Conservation (phyloP, 2,113 vertebrate genomes). For the Cinclus mexicanus region DNA sequence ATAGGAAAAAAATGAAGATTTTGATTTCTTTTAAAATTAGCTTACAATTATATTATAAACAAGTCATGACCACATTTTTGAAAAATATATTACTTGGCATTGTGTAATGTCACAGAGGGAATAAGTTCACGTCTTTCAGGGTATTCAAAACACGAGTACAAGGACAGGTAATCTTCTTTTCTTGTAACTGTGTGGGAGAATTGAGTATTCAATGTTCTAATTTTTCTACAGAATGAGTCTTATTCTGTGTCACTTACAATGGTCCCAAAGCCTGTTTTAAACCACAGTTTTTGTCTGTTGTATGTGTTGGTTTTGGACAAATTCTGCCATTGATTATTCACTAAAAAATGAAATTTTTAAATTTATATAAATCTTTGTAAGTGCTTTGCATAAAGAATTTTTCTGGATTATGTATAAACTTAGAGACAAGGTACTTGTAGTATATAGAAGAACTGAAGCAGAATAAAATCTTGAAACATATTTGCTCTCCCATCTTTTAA, state of each 20-base stretch:
- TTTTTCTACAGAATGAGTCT: neutral
- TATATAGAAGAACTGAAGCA: neutral
- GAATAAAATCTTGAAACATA: neutral
- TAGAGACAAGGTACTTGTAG: neutral
- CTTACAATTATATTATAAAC: neutral
- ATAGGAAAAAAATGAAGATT: neutral
- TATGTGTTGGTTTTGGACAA: neutral
- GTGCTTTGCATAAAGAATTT: neutral
- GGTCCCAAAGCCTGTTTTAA: neutral
- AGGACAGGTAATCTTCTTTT: neutral
- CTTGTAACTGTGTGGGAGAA: neutral
- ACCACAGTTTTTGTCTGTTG: neutral
- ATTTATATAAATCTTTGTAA: neutral
- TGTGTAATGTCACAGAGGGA: neutral
- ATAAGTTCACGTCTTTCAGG: neutral
- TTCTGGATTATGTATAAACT: neutral
- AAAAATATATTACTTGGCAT: neutral
- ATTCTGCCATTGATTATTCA: neutral
- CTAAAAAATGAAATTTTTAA: neutral
- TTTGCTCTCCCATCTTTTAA: neutral
- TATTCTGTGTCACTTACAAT: neutral
- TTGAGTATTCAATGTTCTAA: fast-evolving
- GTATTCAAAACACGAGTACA: neutral
- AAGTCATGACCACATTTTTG: neutral
- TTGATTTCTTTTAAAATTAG: neutral